Base-by-base conservation (phyloP, 2,113 vertebrate species). In the Hippoglossus stenolepis region DNA sequence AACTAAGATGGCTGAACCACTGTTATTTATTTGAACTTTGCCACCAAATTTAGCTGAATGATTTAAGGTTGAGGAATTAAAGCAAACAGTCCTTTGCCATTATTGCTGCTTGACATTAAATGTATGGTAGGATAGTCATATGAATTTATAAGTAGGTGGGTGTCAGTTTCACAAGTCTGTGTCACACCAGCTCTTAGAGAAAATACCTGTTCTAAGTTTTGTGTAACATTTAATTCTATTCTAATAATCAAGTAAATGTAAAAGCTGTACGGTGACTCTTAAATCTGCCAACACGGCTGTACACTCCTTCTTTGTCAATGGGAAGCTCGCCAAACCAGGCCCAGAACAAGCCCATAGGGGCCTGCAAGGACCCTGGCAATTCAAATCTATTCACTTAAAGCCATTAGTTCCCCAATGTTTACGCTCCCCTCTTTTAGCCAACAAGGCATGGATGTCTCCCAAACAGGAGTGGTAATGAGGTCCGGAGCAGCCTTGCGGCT, bases 391-490 rank as follows among this genome's bases (percentile, higher is more conserved):
- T 90, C 88, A 85, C 87, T 93, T 89, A 87, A 92, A 93, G 85
- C 93, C 90, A 94, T 94, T 94, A 94, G 93, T 76, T 85, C 85
- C 75, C 89, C 68, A 72, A 82, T 89, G 85, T 92, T 93, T 90
- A 92, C 54, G 64, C 80, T 80, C 64, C 73, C 77, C 73, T 84
- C 79, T 77, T 86, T 68, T 63, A 81, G 82, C 91, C 91, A 93
- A 91, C 87, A 91, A 92, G 91, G 87, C 93, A 94, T 93, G 89
- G 90, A 94, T 82, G 66, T 78, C 73, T 91, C 90, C 89, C 91
- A 93, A 93, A 92, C 91, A 92, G 65, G 79, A 88, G 83, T 9
- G 82, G 91, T 93, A 93, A 93, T 90, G 87, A 93, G 93, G 84
- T 92, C 88, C 83, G 78, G 26, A 82, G 77, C 87, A 79, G 77